phyloP scores from a whole-genome alignment of 2,888 invertebrate genomes.

The Drosophila macrospina region DNA sequence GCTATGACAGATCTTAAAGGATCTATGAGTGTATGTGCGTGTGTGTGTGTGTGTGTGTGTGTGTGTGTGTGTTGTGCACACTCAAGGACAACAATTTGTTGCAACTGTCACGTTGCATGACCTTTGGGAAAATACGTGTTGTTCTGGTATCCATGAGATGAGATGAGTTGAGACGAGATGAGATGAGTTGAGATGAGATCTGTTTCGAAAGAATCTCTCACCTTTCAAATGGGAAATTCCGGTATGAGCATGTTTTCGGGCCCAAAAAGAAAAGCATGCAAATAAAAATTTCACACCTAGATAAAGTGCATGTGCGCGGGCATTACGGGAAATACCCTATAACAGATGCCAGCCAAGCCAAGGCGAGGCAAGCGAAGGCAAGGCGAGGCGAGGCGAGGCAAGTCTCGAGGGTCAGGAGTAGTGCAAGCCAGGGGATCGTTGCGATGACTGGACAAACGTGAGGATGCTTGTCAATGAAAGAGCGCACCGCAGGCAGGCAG shows the following conservation, averaged over 20 bases:
- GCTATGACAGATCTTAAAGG: conserved; percentile 11
- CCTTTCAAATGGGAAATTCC: conserved; percentile 78
- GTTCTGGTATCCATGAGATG: conserved; percentile 43
- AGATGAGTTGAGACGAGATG: too few species aligned
- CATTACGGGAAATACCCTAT: conserved; percentile 28
- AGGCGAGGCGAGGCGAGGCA: neutral
- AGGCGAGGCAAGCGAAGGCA: neutral
- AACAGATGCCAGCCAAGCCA: conserved; percentile 16
- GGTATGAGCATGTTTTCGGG: conserved; percentile 30
- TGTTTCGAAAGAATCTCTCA: conserved; percentile 56
- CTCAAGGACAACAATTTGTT: conserved; percentile 52
- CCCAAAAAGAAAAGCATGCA: conserved; percentile 62
- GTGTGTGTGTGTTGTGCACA: conserved; percentile 1
- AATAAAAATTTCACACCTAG: conserved; percentile 80
- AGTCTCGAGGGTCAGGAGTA: neutral
- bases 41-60: neutral
- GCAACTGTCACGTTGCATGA: conserved; percentile 66
- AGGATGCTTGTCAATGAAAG: conserved; percentile 65
- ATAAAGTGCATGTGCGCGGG: neutral
- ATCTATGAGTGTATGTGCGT: neutral
- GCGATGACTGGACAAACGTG: conserved; percentile 10
- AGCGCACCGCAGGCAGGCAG: neutral
- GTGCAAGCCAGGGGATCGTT: conserved; percentile 16
- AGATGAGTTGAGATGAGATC: conserved; percentile 14
- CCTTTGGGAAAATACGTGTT: conserved; percentile 79